These are phyloP conservation scores for Suillia variegata DNA, from an alignment of 2,888 invertebrate genomes.

Conservation along the genomic window DNA sequence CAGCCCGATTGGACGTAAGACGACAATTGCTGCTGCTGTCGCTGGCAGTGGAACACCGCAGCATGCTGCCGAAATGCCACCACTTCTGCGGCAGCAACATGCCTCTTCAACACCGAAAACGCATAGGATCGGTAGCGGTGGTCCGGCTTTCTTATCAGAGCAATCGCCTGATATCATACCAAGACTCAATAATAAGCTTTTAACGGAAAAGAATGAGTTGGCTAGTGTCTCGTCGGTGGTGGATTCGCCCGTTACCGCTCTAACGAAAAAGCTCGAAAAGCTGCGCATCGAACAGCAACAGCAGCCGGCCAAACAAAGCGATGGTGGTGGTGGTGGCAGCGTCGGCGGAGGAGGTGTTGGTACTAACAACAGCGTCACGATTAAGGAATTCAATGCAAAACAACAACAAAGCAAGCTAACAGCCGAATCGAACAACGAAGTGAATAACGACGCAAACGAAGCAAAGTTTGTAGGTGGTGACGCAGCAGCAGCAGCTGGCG, in stretches of 20 bases:
- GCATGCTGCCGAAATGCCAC: constrained; percentile 11
- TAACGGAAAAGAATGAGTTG: constrained; percentile 18
- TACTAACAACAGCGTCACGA: constrained; percentile 22
- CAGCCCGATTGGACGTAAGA: constrained; percentile 37
- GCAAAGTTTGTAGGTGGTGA: constrained; percentile 9
- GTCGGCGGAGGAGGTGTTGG: constrained; percentile 34
- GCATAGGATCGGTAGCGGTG: constrained; percentile 25
- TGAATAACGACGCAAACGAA: constrained; percentile 5
- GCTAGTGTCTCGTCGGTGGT: constrained; percentile 22
- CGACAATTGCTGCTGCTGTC: constrained; percentile 19
- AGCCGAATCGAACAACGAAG: constrained; percentile 10
- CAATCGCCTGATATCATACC: constrained; percentile 64
- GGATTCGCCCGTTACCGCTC: constrained; percentile 53
- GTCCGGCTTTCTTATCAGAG: constrained; percentile 29
- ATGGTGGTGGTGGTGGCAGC: constrained; percentile 7
- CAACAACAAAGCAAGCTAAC: constrained; percentile 23
- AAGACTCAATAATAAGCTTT: constrained; percentile 39
- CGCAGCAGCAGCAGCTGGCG: constrained; percentile 13
- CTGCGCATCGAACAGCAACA: constrained; percentile 37
- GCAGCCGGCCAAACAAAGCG: neutral
- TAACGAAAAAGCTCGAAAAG: constrained; percentile 51
- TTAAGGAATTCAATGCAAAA: constrained; percentile 25
- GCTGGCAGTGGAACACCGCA: constrained; percentile 2
- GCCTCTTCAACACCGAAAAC: constrained; percentile 29
- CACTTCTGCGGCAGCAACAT: constrained; percentile 27